These are phyloP conservation scores for Cavia porcellus DNA, from an alignment of 2,113 vertebrate genomes.

Conservation along the genomic window DNA sequence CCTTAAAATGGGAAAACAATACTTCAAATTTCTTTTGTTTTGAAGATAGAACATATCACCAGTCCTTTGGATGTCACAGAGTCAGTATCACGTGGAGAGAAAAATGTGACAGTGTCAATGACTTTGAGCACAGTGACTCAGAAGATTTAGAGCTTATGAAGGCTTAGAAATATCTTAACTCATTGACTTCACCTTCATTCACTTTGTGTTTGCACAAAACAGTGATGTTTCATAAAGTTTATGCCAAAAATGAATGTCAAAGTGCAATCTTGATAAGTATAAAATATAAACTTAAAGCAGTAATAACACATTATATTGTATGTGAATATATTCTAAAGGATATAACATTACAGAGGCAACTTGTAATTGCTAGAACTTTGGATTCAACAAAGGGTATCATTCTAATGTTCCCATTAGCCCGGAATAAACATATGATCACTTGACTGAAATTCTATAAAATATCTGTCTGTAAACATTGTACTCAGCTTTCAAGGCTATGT, in stretches of 20 bases:
- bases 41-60: neutral
- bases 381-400: neutral
- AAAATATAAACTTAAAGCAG: neutral
- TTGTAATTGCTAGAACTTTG: neutral
- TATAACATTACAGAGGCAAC: neutral
- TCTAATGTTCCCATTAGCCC: neutral
- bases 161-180: neutral
- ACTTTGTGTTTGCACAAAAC: neutral
- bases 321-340: conserved; percentile 2
- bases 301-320: neutral
- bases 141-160: neutral
- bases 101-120: neutral
- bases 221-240: neutral
- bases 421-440: neutral
- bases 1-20: neutral
- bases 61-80: neutral
- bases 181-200: neutral
- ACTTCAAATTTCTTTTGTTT: neutral
- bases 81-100: neutral
- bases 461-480: neutral
- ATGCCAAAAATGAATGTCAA: neutral
- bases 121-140: neutral
- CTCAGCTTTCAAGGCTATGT: neutral
- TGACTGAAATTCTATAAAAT: neutral
- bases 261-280: neutral